Conservation (phyloP, 2,113 vertebrate genomes). For the Falcunculus frontatus region DNA sequence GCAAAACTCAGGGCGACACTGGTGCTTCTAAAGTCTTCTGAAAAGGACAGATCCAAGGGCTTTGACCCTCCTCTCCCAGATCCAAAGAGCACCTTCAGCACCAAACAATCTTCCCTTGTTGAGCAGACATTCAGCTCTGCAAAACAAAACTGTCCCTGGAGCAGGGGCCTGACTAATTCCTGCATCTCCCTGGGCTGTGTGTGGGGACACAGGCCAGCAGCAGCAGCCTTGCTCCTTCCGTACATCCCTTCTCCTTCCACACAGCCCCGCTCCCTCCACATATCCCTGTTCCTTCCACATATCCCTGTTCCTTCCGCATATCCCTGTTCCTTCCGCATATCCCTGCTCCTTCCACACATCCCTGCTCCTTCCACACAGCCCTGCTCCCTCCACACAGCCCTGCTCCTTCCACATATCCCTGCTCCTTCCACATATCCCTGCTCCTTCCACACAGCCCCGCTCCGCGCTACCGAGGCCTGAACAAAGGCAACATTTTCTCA, state of each 20-base stretch:
- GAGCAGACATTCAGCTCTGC: not conserved
- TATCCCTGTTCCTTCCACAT: not conserved
- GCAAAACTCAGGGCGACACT: too few species aligned
- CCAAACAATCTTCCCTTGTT: not conserved
- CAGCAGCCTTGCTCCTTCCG: not conserved
- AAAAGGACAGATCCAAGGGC: not conserved
- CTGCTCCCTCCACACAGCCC: not conserved
- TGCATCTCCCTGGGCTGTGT: not conserved
- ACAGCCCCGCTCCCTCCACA: not conserved
- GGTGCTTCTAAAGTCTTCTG: not conserved
- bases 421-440: not conserved
- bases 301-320: not conserved
- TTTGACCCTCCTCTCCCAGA: not conserved
- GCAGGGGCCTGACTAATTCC: not conserved
- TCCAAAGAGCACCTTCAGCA: not conserved
- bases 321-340: not conserved
- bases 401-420: not conserved
- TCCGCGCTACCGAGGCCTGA: rapidly evolving
- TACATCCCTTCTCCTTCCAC: not conserved
- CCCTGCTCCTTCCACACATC: not conserved
- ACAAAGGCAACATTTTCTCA: slow-evolving; percentile 52
- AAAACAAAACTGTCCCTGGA: not conserved
- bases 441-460: not conserved
- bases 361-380: not conserved
- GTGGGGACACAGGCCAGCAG: rapidly evolving